A percentile compares a stretch with the other conserved stretches of the same genome.
Evolutionary conservation across 2,113 vertebrate species (phyloP).

Genomic region (Nannobrachium achirus): DNA sequence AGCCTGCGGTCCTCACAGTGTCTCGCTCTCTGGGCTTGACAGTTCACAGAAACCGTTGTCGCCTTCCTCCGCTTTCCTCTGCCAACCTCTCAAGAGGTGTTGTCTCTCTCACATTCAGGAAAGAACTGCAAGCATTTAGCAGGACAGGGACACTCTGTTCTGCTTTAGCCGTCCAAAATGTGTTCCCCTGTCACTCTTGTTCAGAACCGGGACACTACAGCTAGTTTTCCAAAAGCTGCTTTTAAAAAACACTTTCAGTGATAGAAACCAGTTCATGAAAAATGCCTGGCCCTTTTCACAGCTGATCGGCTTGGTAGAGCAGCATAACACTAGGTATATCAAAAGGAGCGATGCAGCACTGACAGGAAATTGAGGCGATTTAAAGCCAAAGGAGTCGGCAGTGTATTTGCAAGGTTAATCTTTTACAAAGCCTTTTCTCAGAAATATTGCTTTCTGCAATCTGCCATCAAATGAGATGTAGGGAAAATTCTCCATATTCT

Average conservation of each 20-base stretch:
- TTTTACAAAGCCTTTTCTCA: background rate
- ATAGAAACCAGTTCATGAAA: constrained; percentile 1
- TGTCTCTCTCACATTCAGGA: constrained; percentile 11
- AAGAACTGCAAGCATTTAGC: constrained; percentile 36
- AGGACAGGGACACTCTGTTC: constrained; percentile 55
- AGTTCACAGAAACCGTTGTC: constrained; percentile 27
- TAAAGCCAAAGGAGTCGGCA: background rate
- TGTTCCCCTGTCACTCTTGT: constrained; percentile 25
- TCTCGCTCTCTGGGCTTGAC: background rate
- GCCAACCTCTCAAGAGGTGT: constrained; percentile 28
- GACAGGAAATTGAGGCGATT: background rate
- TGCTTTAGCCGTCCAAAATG: constrained; percentile 25
- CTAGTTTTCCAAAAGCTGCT: constrained; percentile 23
- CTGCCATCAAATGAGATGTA: background rate
- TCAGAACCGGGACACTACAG: constrained; percentile 30
- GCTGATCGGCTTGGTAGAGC: background rate
- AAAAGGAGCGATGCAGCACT: background rate
- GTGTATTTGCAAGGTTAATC: too few species aligned
- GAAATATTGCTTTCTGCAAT: background rate
- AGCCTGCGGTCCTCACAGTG: background rate
- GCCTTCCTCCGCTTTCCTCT: constrained; percentile 26
- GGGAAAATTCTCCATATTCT: background rate
- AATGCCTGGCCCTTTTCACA: constrained; percentile 15
- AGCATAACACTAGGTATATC: too few species aligned
- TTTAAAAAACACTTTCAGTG: constrained; percentile 4